These are phyloP conservation scores for Tetheella fluctuosa DNA, from an alignment of 2,888 invertebrate genomes.

Conservation along the genomic window DNA sequence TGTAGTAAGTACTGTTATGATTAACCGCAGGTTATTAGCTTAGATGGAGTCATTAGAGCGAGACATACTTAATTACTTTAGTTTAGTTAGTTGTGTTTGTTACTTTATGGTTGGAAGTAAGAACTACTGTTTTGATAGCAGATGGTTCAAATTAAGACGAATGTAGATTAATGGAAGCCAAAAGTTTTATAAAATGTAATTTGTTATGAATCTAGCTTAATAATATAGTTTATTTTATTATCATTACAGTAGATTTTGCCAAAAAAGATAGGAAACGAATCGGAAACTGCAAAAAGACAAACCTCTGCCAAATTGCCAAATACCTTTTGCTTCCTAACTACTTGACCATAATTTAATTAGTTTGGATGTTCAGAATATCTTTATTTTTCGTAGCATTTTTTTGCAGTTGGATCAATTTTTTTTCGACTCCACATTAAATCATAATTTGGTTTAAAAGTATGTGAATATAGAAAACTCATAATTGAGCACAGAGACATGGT, in stretches of 20 bases:
- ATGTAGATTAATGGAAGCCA: background rate
- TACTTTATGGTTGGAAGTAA: background rate
- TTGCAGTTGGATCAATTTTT: no score
- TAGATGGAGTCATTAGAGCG: slow-evolving; percentile 19
- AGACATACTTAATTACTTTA: slow-evolving; percentile 2
- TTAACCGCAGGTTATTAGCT: slow-evolving; percentile 25
- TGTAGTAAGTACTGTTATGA: slow-evolving; percentile 44
- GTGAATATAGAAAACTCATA: no score
- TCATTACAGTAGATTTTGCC: background rate
- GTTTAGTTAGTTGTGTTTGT: background rate
- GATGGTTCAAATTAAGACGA: background rate
- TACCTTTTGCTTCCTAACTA: no score
- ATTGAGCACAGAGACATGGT: no score
- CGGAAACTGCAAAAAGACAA: background rate
- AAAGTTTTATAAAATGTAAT: background rate
- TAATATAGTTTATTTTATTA: background rate
- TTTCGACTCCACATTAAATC: no score
- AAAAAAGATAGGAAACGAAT: background rate
- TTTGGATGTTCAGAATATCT: no score
- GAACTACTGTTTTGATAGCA: background rate
- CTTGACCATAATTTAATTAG: no score
- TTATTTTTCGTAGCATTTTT: no score
- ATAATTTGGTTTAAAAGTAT: no score
- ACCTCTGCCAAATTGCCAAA: background rate
- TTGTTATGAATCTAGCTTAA: background rate